Evolutionary conservation across 2,797 vertebrate species (phyloP), one percentile per base, ranked within the genome.

Genomic region (Rhinatrema bivittatum): DNA sequence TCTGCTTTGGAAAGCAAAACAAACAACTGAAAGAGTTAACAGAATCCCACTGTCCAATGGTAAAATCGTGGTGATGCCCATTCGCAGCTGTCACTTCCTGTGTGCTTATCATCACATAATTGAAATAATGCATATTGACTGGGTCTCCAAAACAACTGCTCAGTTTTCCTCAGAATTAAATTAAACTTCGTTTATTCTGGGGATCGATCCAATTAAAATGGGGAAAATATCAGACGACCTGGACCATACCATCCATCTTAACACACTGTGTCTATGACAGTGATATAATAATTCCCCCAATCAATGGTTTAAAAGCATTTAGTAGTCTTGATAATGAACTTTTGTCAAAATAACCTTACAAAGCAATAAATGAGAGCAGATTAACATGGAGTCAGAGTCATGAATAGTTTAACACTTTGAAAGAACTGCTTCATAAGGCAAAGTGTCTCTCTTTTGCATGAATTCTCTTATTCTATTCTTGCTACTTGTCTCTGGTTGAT

Each of bases 261-360:
- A 75, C 76, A 78, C 74, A 71, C 72, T 61, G 62, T 70, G 72
- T 78, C 82, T 82, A 79, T 74, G 76, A 74, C 65, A 42, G 46
- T 81, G 75, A 78, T 84, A 87, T 89, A 90, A 88, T 91, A 91
- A 91, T 93, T 94, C 82, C 84, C 74, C 80, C 87, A 91, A 91
- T 93, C 89, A 87, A 93, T 94, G 88, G 85, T 91, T 91, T 92
- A 90, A 91, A 93, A 93, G 84, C 89, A 90, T 93, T 91, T 91
- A 91, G 87, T 81, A 76, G 78, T 77, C 77, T 82, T 74, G 74
- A 84, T 92, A 90, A 93, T 93, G 85, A 93, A 93, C 85, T 87
- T 91, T 82, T 86, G 87, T 91, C 86, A 90, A 87, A 91, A 91
- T 79, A 87, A 79, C 78, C 80, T 86, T 68, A 74, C 81, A 79